Conservation (phyloP, 2,888 invertebrate genomes). For the Dolichopus griseipennis region DNA sequence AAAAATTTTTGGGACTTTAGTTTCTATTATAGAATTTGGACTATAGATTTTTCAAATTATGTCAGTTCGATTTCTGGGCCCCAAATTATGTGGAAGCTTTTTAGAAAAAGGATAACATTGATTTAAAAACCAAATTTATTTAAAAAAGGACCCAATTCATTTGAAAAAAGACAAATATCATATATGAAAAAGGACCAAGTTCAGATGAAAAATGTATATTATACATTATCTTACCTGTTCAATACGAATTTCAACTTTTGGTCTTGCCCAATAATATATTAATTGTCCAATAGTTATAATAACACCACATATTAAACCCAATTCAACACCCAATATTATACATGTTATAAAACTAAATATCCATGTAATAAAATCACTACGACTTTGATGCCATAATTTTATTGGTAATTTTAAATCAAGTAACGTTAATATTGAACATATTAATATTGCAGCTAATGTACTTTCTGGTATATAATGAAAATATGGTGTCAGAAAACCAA, state of each 20-base stretch:
- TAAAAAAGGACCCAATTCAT: too few species aligned
- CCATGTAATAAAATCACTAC: slow-evolving; percentile 57
- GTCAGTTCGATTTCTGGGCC: too few species aligned
- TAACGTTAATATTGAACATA: slow-evolving; percentile 64
- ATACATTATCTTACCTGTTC: slow-evolving; percentile 32
- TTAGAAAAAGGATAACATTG: too few species aligned
- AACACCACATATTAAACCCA: slow-evolving; percentile 68
- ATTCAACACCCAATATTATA: slow-evolving; percentile 64
- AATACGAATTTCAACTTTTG: slow-evolving; percentile 41
- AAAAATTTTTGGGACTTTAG: too few species aligned
- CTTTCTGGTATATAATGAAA: slow-evolving; percentile 81
- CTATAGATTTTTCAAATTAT: too few species aligned
- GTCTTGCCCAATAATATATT: slow-evolving; percentile 60
- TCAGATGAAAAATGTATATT: too few species aligned
- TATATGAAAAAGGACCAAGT: too few species aligned
- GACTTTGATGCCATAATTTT: slow-evolving; percentile 51
- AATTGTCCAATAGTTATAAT: slow-evolving; percentile 54
- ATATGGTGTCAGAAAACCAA: slow-evolving; percentile 78
- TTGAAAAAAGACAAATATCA: too few species aligned
- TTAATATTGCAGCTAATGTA: slow-evolving; percentile 78
- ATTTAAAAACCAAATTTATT: too few species aligned
- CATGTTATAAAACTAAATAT: slow-evolving; percentile 59
- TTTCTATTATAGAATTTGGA: too few species aligned
- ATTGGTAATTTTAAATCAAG: slow-evolving; percentile 47
- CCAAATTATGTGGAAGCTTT: too few species aligned